Base-by-base conservation (phyloP, 2,888 invertebrate species). In the Anthoptus insignis region DNA sequence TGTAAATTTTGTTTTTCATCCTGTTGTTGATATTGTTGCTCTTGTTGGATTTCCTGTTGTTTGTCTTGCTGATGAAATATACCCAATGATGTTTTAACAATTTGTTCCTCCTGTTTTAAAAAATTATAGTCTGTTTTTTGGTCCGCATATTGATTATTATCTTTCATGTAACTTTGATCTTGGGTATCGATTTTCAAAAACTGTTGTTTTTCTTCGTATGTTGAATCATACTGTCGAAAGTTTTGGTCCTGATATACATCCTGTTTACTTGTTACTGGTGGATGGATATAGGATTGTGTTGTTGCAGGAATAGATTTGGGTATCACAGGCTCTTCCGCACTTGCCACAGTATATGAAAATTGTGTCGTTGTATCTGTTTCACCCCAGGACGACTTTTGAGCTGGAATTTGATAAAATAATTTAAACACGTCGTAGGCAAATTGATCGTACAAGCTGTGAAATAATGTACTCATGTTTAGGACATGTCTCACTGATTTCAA, bases 361-460 rank as follows among this genome's bases (percentile, higher is more conserved):
- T 89, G 87, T 37, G 84, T 76, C 64, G 81, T 76, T 64, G 79
- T 81, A 65, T 92, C 92, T 37, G 85, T 75, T 77, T 91, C 91
- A 71, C 84, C 86, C 91, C 91, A 92, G 70, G 89, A 76, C 59
- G 90, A 75, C 80, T 91, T 91, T 83, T 91, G 92, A 82, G 89
- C 93, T 93, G 92, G 68, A 91, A 93, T 70, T 73, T 84, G 82
- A 75, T 82, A 86, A 59, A 85, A 77, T 69, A 76, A 74, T 76
- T 81, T 83, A 68, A 86, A 84, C 74, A 86, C 68, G 71, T 78
- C 80, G 67, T 75, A 76, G 7, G 80, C 74, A 8, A 82, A 71
- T 29, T 81, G 74, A 27, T 86, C 81, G 75, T 85, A 89, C 52
- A 87, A 70, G 69, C 65, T 72, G 63, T 82, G 63, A 60, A 86